Percentiles rank a stretch among this genome's conserved stretches.
Conservation (phyloP, 2,113 vertebrate species). For the Rhinoderma darwinii region DNA sequence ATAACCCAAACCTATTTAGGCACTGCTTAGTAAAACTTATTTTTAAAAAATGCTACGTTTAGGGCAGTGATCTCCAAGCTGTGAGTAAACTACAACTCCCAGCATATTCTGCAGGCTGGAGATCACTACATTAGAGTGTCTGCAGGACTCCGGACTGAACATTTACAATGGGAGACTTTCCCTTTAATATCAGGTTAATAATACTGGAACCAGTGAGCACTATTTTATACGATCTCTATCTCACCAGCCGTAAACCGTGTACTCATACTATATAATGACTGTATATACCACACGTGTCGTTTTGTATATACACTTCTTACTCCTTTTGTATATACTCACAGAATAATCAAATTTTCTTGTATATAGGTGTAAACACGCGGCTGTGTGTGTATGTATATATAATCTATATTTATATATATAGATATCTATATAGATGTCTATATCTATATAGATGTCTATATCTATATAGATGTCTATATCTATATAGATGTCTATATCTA, state of each 20-base stretch:
- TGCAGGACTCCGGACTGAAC: too few species aligned
- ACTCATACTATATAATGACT: neutral
- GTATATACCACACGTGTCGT: neutral
- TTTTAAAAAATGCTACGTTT: too few species aligned
- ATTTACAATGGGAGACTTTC: too few species aligned
- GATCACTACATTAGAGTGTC: too few species aligned
- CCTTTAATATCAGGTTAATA: neutral
- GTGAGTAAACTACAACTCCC: neutral
- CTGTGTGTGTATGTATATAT: neutral
- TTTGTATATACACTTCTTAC: neutral
- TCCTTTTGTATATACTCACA: neutral
- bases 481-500: neutral
- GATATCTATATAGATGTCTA: neutral
- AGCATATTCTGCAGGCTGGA: neutral
- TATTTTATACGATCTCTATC: neutral
- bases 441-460: neutral
- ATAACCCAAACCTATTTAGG: neutral
- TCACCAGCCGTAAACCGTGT: neutral
- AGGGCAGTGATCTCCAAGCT: rapidly evolving
- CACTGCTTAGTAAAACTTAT: too few species aligned
- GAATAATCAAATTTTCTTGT: neutral
- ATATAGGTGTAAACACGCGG: neutral
- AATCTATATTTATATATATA: neutral
- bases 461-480: neutral
- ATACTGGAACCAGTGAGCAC: neutral